Evolutionary conservation across 2,797 vertebrate species (phyloP).

Genomic region (Gymnoscopelus braueri): DNA sequence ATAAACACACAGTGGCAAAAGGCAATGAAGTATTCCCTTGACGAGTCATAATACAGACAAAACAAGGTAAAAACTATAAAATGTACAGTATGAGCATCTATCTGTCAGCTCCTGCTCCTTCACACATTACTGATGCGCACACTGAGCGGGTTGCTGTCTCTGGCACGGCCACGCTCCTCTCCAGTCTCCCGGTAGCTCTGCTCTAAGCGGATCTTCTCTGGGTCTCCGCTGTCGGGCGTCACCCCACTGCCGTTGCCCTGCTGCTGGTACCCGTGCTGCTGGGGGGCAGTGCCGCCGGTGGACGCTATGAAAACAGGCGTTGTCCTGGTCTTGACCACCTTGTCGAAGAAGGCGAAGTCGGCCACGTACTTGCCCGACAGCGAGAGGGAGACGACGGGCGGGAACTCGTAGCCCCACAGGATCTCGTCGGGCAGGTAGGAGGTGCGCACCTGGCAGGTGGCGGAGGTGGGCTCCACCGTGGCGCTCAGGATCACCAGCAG

Average conservation of each 20-base stretch:
- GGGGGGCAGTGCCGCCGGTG: slow-evolving; percentile 64
- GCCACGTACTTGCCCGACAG: slow-evolving; percentile 93
- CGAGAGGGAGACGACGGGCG: slow-evolving; percentile 90
- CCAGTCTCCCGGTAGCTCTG: slow-evolving; percentile 86
- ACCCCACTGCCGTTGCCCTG: slow-evolving; percentile 64
- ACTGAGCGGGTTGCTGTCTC: slow-evolving; percentile 78
- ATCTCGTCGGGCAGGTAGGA: slow-evolving; percentile 94
- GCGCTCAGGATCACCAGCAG: slow-evolving; percentile 91
- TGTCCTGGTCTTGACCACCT: slow-evolving; percentile 86
- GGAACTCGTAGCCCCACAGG: slow-evolving; percentile 95
- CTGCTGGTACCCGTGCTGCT: slow-evolving; percentile 44
- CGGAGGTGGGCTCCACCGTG: slow-evolving; percentile 92
- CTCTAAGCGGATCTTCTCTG: slow-evolving; percentile 91
- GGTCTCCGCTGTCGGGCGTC: slow-evolving; percentile 76
- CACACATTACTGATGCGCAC: slow-evolving; percentile 94
- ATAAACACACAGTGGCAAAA: slow-evolving; percentile 60
- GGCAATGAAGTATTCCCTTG: slow-evolving; percentile 25
- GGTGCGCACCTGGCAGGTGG: slow-evolving; percentile 92
- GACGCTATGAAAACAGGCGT: slow-evolving; percentile 76
- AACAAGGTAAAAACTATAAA: slow-evolving; percentile 10
- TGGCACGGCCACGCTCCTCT: slow-evolving; percentile 62
- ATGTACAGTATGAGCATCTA: neutral
- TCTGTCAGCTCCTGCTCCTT: slow-evolving; percentile 4
- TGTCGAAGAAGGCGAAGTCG: slow-evolving; percentile 94
- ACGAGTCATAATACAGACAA: neutral